These are phyloP conservation scores for Panagrolaimus sp. DNA, from an alignment of 1,140 invertebrate species.

Conservation along the genomic window DNA sequence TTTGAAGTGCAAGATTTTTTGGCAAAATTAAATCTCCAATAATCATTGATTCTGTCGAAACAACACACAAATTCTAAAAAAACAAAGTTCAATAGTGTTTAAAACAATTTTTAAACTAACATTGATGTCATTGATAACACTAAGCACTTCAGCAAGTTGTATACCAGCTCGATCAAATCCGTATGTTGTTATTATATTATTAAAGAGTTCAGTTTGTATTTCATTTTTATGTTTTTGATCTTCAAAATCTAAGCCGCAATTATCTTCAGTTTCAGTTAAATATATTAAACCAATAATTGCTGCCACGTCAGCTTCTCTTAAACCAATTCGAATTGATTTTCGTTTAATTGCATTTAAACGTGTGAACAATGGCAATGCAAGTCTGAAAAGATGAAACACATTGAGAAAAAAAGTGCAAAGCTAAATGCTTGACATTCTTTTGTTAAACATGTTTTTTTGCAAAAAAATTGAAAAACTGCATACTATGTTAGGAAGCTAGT, in stretches of 20 bases:
- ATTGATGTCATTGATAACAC: slow-evolving; percentile 10
- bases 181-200: neutral
- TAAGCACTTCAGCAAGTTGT: slow-evolving; percentile 5
- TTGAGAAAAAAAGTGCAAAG: neutral
- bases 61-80: neutral
- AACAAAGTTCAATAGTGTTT: neutral
- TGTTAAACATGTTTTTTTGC: no score
- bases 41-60: slow-evolving; percentile 10
- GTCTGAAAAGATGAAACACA: slow-evolving; percentile 11
- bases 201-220: neutral
- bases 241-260: neutral
- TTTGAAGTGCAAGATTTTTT: neutral
- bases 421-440: no score
- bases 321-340: slow-evolving; percentile 8
- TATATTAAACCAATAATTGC: neutral
- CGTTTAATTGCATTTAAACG: neutral
- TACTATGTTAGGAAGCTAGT: no score
- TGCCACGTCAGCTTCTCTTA: neutral
- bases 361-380: neutral
- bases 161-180: neutral
- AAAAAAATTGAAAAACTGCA: no score
- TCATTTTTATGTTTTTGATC: slow-evolving; percentile 8
- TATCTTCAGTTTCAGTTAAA: neutral
- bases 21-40: slow-evolving; percentile 6
- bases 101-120: neutral